Percentiles rank a stretch among this genome's conserved stretches.
These are phyloP conservation scores for Amblyopsis hoosieri DNA, from an alignment of 2,797 vertebrate species.

Conservation along the genomic window DNA sequence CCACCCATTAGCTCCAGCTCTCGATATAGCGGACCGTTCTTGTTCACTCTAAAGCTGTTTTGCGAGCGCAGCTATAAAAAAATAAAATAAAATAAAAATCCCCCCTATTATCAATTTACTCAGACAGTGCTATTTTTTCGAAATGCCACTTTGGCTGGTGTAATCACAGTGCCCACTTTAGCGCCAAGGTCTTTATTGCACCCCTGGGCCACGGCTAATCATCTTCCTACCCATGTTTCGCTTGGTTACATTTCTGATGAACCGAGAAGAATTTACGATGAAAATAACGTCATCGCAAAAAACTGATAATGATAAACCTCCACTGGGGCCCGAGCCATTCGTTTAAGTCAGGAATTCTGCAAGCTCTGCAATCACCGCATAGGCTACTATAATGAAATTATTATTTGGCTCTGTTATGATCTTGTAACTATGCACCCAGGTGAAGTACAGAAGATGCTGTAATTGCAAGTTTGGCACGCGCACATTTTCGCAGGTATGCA, in stretches of 20 bases:
- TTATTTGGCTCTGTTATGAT: conserved; percentile 76
- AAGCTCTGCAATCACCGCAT: conserved; percentile 52
- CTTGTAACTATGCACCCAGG: conserved; percentile 69
- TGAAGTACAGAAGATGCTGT: conserved; percentile 39
- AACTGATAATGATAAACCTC: conserved; percentile 35
- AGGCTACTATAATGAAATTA: conserved; percentile 59
- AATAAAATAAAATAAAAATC: conserved; percentile 6
- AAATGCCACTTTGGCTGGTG: too few species aligned
- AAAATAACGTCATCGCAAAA: conserved; percentile 43
- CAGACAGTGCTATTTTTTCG: neutral
- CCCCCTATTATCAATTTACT: conserved; percentile 7
- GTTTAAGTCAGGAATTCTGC: conserved; percentile 30
- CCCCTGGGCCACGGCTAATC: conserved; percentile 13
- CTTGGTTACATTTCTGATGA: conserved; percentile 29
- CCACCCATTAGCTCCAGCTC: neutral
- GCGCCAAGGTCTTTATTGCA: conserved; percentile 13
- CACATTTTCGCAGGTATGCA: conserved; percentile 39
- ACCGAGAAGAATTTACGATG: conserved; percentile 11
- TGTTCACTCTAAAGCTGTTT: conserved; percentile 21
- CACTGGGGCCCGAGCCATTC: conserved; percentile 9
- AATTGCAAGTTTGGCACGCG: conserved; percentile 56
- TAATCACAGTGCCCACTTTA: conserved; percentile 24
- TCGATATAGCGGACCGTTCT: neutral
- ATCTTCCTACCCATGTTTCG: conserved; percentile 7
- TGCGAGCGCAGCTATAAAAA: conserved; percentile 24